phyloP scores from a whole-genome alignment of 2,888 invertebrate genomes.

The Chymomyza amoena region DNA sequence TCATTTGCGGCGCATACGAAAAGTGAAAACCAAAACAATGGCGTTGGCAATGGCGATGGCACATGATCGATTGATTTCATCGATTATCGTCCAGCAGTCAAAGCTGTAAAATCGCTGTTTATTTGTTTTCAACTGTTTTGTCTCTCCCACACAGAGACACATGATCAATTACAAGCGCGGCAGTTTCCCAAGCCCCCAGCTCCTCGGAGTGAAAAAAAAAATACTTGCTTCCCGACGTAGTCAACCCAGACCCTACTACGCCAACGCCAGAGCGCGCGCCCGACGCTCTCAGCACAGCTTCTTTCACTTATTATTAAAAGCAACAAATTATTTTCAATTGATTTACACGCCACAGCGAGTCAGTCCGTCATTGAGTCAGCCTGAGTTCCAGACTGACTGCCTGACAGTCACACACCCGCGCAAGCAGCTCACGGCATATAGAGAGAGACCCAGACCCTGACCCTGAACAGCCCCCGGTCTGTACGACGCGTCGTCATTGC shows the following conservation, averaged over 20 bases:
- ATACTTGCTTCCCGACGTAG: background rate
- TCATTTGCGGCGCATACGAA: conserved; percentile 11
- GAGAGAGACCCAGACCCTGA: conserved; percentile 54
- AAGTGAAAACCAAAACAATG: conserved; percentile 66
- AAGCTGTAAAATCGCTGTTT: conserved; percentile 40
- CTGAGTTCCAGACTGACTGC: background rate
- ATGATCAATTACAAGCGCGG: conserved; percentile 66
- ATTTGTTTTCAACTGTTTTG: conserved; percentile 55
- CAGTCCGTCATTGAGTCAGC: conserved; percentile 3
- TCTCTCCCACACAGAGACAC: conserved; percentile 42
- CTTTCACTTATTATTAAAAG: conserved; percentile 75
- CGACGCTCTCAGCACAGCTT: conserved; percentile 57
- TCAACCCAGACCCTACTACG: conserved; percentile 2
- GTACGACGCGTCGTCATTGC: background rate
- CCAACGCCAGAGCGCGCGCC: conserved; percentile 35
- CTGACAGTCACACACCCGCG: conserved; percentile 20
- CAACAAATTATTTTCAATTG: conserved; percentile 78
- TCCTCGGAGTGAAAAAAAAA: background rate
- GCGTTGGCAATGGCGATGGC: background rate
- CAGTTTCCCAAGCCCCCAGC: conserved; percentile 33
- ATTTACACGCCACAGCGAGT: conserved; percentile 64
- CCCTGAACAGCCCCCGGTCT: conserved; percentile 37
- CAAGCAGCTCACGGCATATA: conserved; percentile 7
- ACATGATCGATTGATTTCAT: conserved; percentile 76
- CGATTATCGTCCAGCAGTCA: conserved; percentile 74